Conservation (phyloP, 2,113 vertebrate species). For the Etheostoma cragini region DNA sequence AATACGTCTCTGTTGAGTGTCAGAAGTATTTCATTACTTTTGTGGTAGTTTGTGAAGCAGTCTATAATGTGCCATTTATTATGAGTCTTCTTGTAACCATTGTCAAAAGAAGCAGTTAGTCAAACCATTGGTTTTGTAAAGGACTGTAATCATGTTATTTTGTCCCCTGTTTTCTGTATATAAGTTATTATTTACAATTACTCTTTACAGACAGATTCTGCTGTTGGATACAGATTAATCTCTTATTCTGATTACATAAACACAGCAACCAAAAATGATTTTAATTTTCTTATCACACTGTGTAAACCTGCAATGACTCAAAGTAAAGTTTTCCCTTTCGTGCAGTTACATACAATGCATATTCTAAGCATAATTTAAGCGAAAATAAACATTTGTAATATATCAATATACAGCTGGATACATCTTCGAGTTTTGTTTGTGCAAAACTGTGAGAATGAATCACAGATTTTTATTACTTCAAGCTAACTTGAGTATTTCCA, state of each 20-base stretch:
- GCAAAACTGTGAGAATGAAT: not conserved
- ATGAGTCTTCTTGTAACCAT: not conserved
- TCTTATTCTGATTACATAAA: not conserved
- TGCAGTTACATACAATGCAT: not conserved
- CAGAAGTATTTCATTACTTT: not conserved
- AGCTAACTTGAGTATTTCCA: not conserved
- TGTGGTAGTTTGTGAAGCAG: not conserved
- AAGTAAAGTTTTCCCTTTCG: not conserved
- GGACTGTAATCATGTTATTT: too few relatives aligned
- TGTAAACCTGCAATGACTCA: not conserved
- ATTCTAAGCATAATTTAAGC: not conserved
- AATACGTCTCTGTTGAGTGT: not conserved
- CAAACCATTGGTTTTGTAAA: not conserved
- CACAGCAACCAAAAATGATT: not conserved
- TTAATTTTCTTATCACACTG: not conserved
- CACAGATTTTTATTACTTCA: too few relatives aligned
- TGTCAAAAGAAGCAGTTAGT: not conserved
- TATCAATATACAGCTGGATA: not conserved
- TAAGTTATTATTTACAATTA: not conserved
- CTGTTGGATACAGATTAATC: not conserved
- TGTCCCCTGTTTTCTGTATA: not conserved
- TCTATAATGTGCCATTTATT: not conserved
- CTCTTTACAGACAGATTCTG: constrained; percentile 5
- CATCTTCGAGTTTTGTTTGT: not conserved
- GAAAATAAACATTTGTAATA: not conserved